phyloP scores from a whole-genome alignment of 1,140 invertebrate genomes.

The Trinorchestia longiramus region DNA sequence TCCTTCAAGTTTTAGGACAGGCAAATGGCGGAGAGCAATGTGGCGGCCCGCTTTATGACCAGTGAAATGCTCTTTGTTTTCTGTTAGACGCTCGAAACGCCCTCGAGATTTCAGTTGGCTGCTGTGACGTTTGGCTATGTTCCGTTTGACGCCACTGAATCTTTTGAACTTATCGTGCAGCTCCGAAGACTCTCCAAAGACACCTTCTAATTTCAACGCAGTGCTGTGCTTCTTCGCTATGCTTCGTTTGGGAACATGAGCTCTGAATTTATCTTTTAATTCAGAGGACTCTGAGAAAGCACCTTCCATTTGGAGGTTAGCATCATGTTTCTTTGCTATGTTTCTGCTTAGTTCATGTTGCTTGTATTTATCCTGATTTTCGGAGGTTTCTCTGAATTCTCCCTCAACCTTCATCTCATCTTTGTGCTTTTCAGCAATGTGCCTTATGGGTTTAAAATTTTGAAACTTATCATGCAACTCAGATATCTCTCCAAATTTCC shows the following conservation, averaged over 20 bases:
- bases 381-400: constrained; percentile 43
- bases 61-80: constrained; percentile 47
- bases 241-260: background rate
- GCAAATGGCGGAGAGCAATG: constrained; percentile 40
- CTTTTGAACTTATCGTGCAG: constrained; percentile 57
- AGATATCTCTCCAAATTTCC: constrained; percentile 34
- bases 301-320: constrained; percentile 21
- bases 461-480: constrained; percentile 39
- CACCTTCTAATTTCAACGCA: constrained; percentile 46
- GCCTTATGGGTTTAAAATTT: constrained; percentile 20
- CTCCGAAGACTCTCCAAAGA: constrained; percentile 51
- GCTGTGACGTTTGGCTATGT: constrained; percentile 56
- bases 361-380: constrained; percentile 26
- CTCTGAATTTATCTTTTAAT: background rate
- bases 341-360: background rate
- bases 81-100: constrained; percentile 55
- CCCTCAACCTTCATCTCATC: constrained; percentile 30
- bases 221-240: constrained; percentile 41
- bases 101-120: constrained; percentile 60
- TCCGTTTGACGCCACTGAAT: constrained; percentile 54
- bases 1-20: constrained; percentile 51
- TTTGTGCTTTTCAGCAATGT: constrained; percentile 48
- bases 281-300: constrained; percentile 42
- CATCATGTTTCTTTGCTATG: constrained; percentile 7
- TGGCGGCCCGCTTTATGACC: background rate